phyloP scores from a whole-genome alignment of 2,797 vertebrate genomes.

The Cheirogaleus major region DNA sequence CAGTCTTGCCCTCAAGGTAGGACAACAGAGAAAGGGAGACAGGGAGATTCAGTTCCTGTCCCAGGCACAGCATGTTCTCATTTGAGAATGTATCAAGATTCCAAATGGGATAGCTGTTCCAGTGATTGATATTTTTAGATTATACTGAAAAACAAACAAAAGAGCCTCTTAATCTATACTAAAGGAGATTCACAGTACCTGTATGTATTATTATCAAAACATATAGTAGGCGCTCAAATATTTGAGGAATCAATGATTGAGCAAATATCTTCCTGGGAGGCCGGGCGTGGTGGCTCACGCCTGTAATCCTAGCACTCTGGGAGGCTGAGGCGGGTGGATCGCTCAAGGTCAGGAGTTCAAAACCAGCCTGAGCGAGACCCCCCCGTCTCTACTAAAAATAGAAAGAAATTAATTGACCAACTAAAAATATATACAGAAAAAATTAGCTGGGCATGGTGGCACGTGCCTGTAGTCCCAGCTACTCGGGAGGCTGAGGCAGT shows the following conservation, averaged over 20 bases:
- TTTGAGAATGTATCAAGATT: background rate
- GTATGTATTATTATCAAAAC: background rate
- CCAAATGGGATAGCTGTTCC: background rate
- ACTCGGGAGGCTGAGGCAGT: no score
- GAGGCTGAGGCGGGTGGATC: no score
- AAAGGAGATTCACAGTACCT: background rate
- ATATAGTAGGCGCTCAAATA: background rate
- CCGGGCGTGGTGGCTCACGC: no score
- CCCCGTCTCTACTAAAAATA: no score
- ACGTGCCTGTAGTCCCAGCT: no score
- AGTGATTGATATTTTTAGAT: conserved; percentile 7
- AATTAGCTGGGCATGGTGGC: no score
- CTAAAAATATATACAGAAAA: no score
- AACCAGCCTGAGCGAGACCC: no score
- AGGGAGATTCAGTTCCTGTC: background rate
- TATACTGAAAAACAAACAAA: conserved; percentile 13
- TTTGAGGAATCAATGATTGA: background rate
- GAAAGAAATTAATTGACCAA: no score
- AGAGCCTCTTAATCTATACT: background rate
- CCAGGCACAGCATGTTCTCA: background rate
- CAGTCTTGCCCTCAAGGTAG: conserved; percentile 15
- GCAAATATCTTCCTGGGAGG: background rate
- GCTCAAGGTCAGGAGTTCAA: no score
- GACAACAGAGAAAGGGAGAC: background rate
- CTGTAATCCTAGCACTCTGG: no score